phyloP scores from a whole-genome alignment of 2,113 vertebrate genomes.

The Pavo muticus region DNA sequence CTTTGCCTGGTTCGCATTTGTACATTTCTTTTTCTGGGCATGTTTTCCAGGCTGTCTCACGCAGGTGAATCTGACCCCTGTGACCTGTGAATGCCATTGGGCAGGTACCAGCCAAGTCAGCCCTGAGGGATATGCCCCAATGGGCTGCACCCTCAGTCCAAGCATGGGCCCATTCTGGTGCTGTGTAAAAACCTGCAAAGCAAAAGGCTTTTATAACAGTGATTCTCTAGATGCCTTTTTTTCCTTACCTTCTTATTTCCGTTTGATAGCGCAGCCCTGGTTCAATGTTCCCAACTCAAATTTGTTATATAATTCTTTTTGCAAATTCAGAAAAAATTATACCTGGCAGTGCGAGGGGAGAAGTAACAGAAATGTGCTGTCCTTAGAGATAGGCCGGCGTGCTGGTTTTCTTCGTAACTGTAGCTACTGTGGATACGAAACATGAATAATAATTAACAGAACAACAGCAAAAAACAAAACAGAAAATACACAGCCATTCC shows the following conservation, averaged over 20 bases:
- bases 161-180: neutral
- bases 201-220: neutral
- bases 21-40: neutral
- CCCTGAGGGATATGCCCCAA: accelerated
- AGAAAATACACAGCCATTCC: neutral
- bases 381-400: neutral
- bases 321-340: neutral
- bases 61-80: neutral
- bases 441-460: neutral
- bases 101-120: neutral
- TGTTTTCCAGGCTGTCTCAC: neutral
- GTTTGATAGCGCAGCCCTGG: neutral
- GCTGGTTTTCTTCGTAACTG: neutral
- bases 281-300: neutral
- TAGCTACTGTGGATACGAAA: neutral
- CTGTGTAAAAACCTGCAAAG: neutral
- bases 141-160: neutral
- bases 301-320: neutral
- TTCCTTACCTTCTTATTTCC: neutral
- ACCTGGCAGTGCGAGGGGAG: neutral
- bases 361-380: neutral
- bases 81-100: neutral
- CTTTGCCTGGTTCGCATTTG: neutral
- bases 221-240: neutral
- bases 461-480: neutral